Evolutionary conservation across 35 echinoderm and acorn worm species (phyloP), one percentile per base, ranked within the genome.

Genomic region (Lytechinus variegatus): DNA sequence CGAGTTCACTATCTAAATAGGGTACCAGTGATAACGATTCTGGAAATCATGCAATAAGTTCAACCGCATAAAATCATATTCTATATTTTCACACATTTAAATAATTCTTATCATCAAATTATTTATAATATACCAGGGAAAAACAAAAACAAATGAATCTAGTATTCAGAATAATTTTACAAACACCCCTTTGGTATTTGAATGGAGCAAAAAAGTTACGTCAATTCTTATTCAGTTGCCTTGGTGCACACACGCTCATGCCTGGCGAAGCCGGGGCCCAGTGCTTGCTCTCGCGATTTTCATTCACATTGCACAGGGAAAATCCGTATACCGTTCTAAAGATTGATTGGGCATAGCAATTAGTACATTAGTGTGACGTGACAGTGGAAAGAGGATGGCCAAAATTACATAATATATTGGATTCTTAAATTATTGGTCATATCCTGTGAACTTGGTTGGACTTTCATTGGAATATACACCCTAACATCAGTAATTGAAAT

Each of bases 211-310:
- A 21, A 57, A 54, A 94, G 57, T 29, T 87, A 95, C 58, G 94
- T 95, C 79, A 95, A 72, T 95, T 72, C 13, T 52, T 86, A 24
- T 5, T 52, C 58, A 87, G 58, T 95, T 87, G 94, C 58, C 94
- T 72, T 53, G 94, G 58, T 95, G 58, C 79, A 27, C 58, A 72
- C 94, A 95, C 79, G 94, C 79, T 95, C 44, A 4, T 51, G 12
- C 9, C 66, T 24, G 19, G n/a, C 6, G 11, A 11, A 24, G 66
- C 12, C 66, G 6, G 6, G 7, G 21, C 66, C 0, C 66, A 16
- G 21, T 44, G 33, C 33, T 44, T 44, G 66, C 7, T 79, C 1
- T 0, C 9, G 13, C 1, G 56, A 11, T 58, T 58, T 9, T 58
- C 56, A 19, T 79, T 19, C 66, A 79, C 19, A n/a, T 24, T 79